Evolutionary conservation across 1,140 invertebrate species (phyloP).

Genomic region (Gonatopus flavifemur): DNA sequence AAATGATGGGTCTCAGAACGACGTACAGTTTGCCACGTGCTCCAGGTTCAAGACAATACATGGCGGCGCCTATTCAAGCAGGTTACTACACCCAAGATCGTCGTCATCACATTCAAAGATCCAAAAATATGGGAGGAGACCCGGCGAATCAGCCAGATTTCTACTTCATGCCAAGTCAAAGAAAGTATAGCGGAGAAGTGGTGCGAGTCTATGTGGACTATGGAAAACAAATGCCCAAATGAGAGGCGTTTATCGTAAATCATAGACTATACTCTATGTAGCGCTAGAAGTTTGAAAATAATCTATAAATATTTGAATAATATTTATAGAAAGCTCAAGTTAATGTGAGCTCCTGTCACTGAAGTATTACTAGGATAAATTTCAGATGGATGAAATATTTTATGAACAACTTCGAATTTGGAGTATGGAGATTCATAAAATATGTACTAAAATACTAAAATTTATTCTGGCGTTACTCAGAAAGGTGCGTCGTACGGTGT

Average conservation of each 20-base stretch:
- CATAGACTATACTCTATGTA: background rate
- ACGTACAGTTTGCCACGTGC: slow-evolving; percentile 57
- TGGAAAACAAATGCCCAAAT: slow-evolving; percentile 48
- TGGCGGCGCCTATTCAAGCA: slow-evolving; percentile 40
- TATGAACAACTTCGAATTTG: too few relatives aligned
- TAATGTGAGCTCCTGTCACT: too few relatives aligned
- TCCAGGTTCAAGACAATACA: slow-evolving; percentile 42
- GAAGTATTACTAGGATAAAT: too few relatives aligned
- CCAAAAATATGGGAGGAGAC: slow-evolving; percentile 23
- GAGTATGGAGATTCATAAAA: too few relatives aligned
- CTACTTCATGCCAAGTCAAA: slow-evolving; percentile 92
- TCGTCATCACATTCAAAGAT: slow-evolving; percentile 34
- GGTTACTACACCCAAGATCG: slow-evolving; percentile 62
- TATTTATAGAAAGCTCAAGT: too few relatives aligned
- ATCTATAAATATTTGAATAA: too few relatives aligned
- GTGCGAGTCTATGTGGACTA: slow-evolving; percentile 90
- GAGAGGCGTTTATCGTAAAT: too few relatives aligned
- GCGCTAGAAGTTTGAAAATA: too few relatives aligned
- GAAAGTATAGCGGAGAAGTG: slow-evolving; percentile 89
- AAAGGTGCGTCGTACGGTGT: too few relatives aligned
- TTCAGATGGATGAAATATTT: too few relatives aligned
- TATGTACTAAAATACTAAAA: too few relatives aligned
- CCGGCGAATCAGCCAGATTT: slow-evolving; percentile 74
- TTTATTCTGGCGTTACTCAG: too few relatives aligned
- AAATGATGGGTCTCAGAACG: slow-evolving; percentile 49